A percentile compares a stretch with the other conserved stretches of the same genome.
These are phyloP conservation scores for Actinostola sp. DNA, from an alignment of 92 coral and sea anemone species.

Conservation along the genomic window DNA sequence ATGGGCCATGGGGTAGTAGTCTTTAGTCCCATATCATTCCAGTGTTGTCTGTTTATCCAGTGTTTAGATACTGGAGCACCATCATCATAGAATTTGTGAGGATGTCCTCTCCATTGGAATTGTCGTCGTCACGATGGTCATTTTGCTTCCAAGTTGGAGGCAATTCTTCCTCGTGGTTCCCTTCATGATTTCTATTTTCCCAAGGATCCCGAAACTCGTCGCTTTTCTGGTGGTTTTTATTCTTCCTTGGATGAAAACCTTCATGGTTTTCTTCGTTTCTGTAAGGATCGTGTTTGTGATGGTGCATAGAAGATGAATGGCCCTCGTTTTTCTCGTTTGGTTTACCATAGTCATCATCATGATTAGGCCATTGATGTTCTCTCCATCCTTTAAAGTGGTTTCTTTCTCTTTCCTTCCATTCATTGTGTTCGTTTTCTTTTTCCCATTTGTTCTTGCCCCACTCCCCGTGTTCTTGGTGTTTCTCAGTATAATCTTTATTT, in stretches of 20 bases:
- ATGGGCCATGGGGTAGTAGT: slow-evolving; percentile 33
- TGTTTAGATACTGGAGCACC: neutral
- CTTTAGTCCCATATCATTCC: neutral
- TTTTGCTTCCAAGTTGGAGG: slow-evolving; percentile 15
- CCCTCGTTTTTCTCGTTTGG: slow-evolving; percentile 13
- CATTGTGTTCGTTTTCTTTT: slow-evolving; percentile 15
- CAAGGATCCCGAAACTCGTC: slow-evolving; percentile 1
- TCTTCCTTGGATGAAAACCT: slow-evolving; percentile 18
- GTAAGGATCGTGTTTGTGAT: neutral
- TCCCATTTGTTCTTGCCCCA: slow-evolving; percentile 16
- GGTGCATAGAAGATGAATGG: too few species aligned
- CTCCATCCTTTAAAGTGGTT: neutral
- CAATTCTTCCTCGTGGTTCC: slow-evolving; percentile 14
- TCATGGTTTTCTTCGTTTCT: slow-evolving; percentile 1
- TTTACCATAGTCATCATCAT: slow-evolving; percentile 1
- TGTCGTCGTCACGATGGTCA: neutral
- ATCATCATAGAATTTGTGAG: neutral
- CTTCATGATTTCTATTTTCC: slow-evolving; percentile 8
- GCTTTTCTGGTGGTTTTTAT: slow-evolving; percentile 5
- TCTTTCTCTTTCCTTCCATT: slow-evolving; percentile 9
- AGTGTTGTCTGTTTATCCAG: slow-evolving; percentile 7
- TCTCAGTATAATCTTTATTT: slow-evolving; percentile 1
- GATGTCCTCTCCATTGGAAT: slow-evolving; percentile 20
- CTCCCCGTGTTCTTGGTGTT: slow-evolving; percentile 1
- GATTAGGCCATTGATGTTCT: slow-evolving; percentile 18